Conservation (phyloP, 2,797 vertebrate genomes). For the Lepidocolaptes lacrymiger region DNA sequence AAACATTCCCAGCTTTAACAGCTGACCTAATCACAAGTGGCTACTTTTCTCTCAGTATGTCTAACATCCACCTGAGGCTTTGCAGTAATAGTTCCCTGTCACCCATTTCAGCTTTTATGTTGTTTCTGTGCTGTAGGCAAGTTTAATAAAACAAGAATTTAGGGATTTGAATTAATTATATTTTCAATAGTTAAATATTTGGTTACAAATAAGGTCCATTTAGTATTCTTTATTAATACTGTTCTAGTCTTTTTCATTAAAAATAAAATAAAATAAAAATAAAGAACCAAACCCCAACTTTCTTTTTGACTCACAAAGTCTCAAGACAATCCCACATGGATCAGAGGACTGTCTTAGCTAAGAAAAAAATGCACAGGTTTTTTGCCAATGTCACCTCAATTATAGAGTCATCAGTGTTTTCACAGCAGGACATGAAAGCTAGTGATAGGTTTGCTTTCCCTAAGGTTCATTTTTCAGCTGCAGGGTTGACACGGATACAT, state of each 20-base stretch:
- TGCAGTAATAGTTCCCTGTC: background rate
- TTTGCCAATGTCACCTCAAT: slow-evolving; percentile 63
- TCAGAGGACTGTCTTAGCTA: background rate
- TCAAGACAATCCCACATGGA: background rate
- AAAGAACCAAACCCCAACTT: fast-evolving
- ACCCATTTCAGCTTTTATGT: background rate
- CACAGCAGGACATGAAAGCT: slow-evolving; percentile 11
- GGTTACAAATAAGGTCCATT: background rate
- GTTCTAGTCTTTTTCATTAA: background rate
- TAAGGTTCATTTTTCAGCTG: slow-evolving; percentile 33
- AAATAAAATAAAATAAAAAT: no score
- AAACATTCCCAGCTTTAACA: background rate
- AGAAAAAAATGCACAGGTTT: background rate
- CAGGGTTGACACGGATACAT: background rate
- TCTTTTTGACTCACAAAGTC: background rate
- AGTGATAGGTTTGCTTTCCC: slow-evolving; percentile 47
- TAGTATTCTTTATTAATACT: background rate
- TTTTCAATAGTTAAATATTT: slow-evolving; percentile 42
- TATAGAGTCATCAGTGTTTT: slow-evolving; percentile 56
- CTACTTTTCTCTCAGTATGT: background rate
- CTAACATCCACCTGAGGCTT: background rate
- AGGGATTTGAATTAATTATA: slow-evolving; percentile 25
- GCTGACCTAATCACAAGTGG: background rate
- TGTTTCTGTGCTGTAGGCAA: background rate
- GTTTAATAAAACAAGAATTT: slow-evolving; percentile 48